Base-by-base conservation (phyloP, 1,140 invertebrate species). In the Drosophila sturtevanti region DNA sequence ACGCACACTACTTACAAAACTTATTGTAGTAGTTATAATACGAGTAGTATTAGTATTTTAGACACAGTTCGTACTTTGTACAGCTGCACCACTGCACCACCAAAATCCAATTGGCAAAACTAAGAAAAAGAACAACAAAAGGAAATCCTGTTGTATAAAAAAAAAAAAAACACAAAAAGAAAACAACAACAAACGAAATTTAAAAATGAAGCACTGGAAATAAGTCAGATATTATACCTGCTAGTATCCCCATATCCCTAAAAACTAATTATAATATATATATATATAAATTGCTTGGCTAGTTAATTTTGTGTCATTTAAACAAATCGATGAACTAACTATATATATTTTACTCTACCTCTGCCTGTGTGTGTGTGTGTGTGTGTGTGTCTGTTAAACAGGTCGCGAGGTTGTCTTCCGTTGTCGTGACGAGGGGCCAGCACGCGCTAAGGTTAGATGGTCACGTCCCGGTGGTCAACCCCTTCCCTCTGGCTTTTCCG, bases 381-480 rank as follows among this genome's bases (percentile, higher is more conserved):
- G 27, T 6, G 27, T 31, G 27, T 31, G 27, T n/a, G n/a, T n/a
- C n/a, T n/a, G 7, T 31, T 31, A 27, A 52, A 16, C 51, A 97
- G 97, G 96, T 92, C 94, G 96, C 51, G 97, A 98, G 92, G 97
- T 98, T 9, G 97, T 98, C 7, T 97, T 98, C 93, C 96, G 97
- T 92, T 98, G 97, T 89, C 95, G 97, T 74, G 97, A 98, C 91
- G 97, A 98, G 93, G 96, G 97, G 62, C 93, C 94, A 0, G 89
- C 94, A 14, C 93, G 97, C 56, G 95, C 96, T 22, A 93, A 93
- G 65, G 97, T 98, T 12, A 93, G 93, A 27, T 98, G 97, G 97
- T 81, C 93, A 0, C 93, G 96, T 63, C 95, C 94, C 52, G 95
- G 95, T 64, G 95, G 95, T 31, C 91, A 93, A 24, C 94, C 95